These are phyloP conservation scores for Pampus argenteus DNA, from an alignment of 2,797 vertebrate species.

Conservation along the genomic window DNA sequence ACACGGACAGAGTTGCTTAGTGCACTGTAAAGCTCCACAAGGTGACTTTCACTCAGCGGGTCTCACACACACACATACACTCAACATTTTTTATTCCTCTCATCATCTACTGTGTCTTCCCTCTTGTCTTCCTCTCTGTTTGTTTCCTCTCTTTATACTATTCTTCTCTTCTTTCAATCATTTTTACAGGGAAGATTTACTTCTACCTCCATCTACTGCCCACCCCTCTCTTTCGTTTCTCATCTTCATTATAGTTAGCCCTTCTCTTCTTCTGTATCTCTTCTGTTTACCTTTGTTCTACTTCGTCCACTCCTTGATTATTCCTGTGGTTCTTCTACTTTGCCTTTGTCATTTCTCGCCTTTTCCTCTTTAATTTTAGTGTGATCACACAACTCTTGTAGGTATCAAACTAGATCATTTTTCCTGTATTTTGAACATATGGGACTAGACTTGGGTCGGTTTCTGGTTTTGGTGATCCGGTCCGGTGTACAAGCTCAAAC, in stretches of 20 bases:
- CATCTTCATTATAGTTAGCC: background rate
- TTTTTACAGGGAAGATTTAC: background rate
- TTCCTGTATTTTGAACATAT: constrained; percentile 21
- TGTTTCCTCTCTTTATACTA: background rate
- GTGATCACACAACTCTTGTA: background rate
- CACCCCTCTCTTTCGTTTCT: background rate
- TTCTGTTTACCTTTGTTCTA: background rate
- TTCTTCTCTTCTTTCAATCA: background rate
- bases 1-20: constrained; percentile 72
- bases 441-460: too few relatives aligned
- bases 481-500: too few relatives aligned
- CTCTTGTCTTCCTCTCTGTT: background rate
- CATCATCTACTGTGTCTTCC: constrained; percentile 11
- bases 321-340: background rate
- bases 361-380: background rate
- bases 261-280: constrained; percentile 15
- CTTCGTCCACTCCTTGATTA: background rate
- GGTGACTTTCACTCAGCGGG: constrained; percentile 81
- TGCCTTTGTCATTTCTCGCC: background rate
- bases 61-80: constrained; percentile 9
- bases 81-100: background rate
- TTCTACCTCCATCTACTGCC: background rate
- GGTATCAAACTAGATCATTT: background rate
- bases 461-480: too few relatives aligned
- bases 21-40: constrained; percentile 71